A percentile compares a stretch with the other conserved stretches of the same genome.
Conservation (phyloP, 2,888 invertebrate species). For the Chironomus riparius region DNA sequence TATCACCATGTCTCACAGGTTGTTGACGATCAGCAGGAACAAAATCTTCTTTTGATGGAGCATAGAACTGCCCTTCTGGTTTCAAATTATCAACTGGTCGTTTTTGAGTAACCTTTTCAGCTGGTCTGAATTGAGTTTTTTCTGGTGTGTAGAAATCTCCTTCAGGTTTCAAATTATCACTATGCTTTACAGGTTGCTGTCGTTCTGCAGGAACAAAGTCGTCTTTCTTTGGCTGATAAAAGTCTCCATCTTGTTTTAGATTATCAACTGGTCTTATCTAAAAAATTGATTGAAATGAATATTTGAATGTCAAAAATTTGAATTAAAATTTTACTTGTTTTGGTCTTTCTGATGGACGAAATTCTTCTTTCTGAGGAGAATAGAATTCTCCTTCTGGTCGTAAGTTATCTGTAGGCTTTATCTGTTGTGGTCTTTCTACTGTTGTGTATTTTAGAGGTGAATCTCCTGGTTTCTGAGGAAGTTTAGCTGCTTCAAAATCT, state of each 20-base stretch:
- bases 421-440: slow-evolving; percentile 46
- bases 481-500: slow-evolving; percentile 46
- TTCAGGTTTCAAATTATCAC: slow-evolving; percentile 38
- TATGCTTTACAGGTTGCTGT: slow-evolving; percentile 43
- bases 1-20: slow-evolving; percentile 39
- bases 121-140: slow-evolving; percentile 38
- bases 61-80: slow-evolving; percentile 49
- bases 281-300: neutral
- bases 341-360: slow-evolving; percentile 43
- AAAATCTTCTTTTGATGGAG: slow-evolving; percentile 45
- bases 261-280: slow-evolving; percentile 52
- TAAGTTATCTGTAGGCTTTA: slow-evolving; percentile 55
- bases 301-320: too few species aligned
- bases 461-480: too few species aligned
- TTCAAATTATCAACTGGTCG: slow-evolving; percentile 47
- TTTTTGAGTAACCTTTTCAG: slow-evolving; percentile 46
- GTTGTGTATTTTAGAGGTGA: slow-evolving; percentile 41
- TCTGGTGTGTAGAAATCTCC: slow-evolving; percentile 33
- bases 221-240: slow-evolving; percentile 46
- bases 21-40: slow-evolving; percentile 50
- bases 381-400: slow-evolving; percentile 50
- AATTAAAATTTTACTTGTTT: slow-evolving; percentile 35
- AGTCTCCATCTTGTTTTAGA: slow-evolving; percentile 49
- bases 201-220: slow-evolving; percentile 49
- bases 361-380: slow-evolving; percentile 35